Base-by-base conservation (phyloP, 2,888 invertebrate species). In the Amphiduros pacificus region DNA sequence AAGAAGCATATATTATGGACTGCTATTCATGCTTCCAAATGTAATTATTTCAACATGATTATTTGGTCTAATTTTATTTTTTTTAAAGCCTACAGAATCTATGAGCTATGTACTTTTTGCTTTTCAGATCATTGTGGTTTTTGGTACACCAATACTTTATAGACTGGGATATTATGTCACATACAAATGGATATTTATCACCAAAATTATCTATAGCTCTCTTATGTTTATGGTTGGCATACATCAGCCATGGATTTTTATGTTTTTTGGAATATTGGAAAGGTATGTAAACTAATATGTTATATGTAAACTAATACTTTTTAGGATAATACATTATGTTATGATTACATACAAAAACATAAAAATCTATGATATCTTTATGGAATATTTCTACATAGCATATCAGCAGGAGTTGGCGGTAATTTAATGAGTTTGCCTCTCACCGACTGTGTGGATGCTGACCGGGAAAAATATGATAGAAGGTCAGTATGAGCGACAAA, bases 361-460 rank as follows among this genome's bases (percentile, higher is more conserved):
- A n/a, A n/a, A n/a, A n/a, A n/a, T n/a, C n/a, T n/a, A n/a, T n/a
- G n/a, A n/a, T n/a, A n/a, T n/a, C n/a, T n/a, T n/a, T n/a, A n/a
- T n/a, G n/a, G n/a, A n/a, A n/a, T n/a, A n/a, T n/a, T n/a, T n/a
- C n/a, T n/a, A n/a, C n/a, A n/a, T n/a, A n/a, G n/a, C n/a, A 17
- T 44, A 20, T 20, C 22, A 22, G n/a, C 20, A 20, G 44, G 44
- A n/a, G 9, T 44, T 11, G 44, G 44, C 24, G 6, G n/a, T 6
- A 41, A 40, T 14, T 29, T 63, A 9, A 64, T 59, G 55, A 62
- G 67, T 24, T 67, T 81, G 56, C 73, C 75, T n/a, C 65, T 81
- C 28, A 74, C 79, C 1, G 79, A 81, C 62, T 71, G 81, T 44
- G 73, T 75, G 44, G 80, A 81, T 59, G 67, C 71, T 51, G 77